Base-by-base conservation (phyloP, 2,888 invertebrate species). In the Andrena haemorrhoa region DNA sequence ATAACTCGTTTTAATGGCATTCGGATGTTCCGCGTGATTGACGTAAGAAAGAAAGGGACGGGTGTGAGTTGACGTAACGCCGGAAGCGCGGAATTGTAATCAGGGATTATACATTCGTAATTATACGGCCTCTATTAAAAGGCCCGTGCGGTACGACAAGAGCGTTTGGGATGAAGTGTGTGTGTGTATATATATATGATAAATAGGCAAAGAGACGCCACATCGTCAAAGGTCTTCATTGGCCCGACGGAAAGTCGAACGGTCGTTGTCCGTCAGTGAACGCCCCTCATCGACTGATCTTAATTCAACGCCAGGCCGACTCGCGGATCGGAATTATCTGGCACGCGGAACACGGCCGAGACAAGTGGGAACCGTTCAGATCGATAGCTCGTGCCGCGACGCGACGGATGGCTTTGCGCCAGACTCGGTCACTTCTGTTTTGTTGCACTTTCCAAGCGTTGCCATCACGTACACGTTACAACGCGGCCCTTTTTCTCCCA, bases 331-430 rank as follows among this genome's bases (percentile, higher is more conserved):
- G 74, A 71, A 74, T 78, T 74, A 83, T 72, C 76, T 70, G 63
- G 64, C 82, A 70, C 71, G 65, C 81, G 58, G 26, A 26, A 76
- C 26, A 68, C 72, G 51, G 33, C 26, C 56, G 65, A 47, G 82
- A 75, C 41, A 64, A 73, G 26, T 23, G 47, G 10, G 58, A 64
- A 63, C 58, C 63, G 66, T 66, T 77, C 72, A 76, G 82, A 88
- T 88, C 88, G 83, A 88, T 88, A 88, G 65, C 75, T 68, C 64
- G 69, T 47, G 71, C 74, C 49, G 51, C 75, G 69, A 70, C 66
- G 65, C 85, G 82, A 88, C 85, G 83, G 73, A 88, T 88, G 82
- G 87, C 87, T 83, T 77, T 73, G 60, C 63, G 85, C 82, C 86
- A 80, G 74, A 66, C 78, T 83, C 80, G 80, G 79, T 80, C 84